Evolutionary conservation across 2,797 vertebrate genomes (phyloP).

Genomic region (Bradypodion pumilum): DNA sequence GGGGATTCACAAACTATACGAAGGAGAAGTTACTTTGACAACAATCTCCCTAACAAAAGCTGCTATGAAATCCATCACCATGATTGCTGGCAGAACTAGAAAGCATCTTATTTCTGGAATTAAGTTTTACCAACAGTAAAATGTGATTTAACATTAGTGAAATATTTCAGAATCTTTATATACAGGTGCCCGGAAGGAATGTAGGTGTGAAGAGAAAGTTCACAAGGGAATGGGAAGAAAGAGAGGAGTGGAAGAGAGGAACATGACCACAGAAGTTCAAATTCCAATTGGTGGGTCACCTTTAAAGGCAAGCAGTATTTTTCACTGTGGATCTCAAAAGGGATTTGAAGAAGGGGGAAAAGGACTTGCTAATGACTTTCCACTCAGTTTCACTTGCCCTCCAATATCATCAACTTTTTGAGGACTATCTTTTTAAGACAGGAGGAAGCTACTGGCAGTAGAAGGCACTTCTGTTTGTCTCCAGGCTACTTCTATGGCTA

Average conservation of each 20-base stretch:
- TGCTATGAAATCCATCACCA: constrained; percentile 57
- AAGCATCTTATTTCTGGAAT: constrained; percentile 47
- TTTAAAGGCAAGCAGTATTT: background rate
- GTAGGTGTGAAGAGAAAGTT: constrained; percentile 35
- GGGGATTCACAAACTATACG: too few species aligned
- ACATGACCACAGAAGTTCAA: background rate
- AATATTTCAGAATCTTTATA: constrained; percentile 40
- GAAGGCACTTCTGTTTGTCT: background rate
- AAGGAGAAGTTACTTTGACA: too few species aligned
- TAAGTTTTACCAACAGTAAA: constrained; percentile 41
- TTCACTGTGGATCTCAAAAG: background rate
- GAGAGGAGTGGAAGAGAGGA: background rate
- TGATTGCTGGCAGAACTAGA: constrained; percentile 56
- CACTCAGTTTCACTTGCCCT: background rate
- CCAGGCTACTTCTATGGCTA: background rate
- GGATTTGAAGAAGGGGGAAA: background rate
- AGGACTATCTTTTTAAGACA: background rate
- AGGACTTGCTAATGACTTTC: background rate
- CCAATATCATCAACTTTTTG: background rate
- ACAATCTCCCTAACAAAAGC: constrained; percentile 57
- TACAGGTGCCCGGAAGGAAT: constrained; percentile 10
- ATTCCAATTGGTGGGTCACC: background rate
- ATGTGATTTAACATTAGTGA: constrained; percentile 41
- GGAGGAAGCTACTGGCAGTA: background rate
- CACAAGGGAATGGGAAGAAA: constrained; percentile 53